Evolutionary conservation across 2,797 vertebrate genomes (phyloP), one percentile per base, ranked within the genome.

Genomic region (Pseudochromis fuscus): DNA sequence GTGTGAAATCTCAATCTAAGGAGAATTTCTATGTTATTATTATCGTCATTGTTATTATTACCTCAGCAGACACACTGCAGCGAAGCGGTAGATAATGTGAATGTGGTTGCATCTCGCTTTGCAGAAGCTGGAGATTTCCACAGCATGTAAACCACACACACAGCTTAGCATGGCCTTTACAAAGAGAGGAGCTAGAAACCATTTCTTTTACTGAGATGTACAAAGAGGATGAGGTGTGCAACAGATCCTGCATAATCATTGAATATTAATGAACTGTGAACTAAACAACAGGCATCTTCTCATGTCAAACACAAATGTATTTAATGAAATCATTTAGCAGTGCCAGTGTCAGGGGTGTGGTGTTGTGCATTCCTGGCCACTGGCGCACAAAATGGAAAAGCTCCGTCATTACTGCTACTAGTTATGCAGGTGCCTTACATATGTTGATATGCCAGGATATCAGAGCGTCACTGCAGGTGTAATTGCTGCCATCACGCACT

Each of bases 121-220:
- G 59, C 8, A 40, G 31, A 72, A 72, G 53, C 49, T 33, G 62
- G 5, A 60, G 46, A 58, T 74, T 79, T 67, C 11, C 16, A 65
- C 55, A 44, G 51, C 49, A 28, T 67, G 38, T 7, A 62, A 60
- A 61, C 9, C 53, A 37, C 12, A 67, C 49, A 66, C 12, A 11
- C 21, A 56, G 50, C 40, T 64, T 56, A 60, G 24, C 12, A 5
- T 56, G 49, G 55, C 16, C 9, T 16, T 31, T 60, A 61, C 50
- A 56, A 48, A 35, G 8, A 62, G 33, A 63, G 63, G 33, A 57
- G 31, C 38, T 30, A 24, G 9, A 49, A n/a, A 7, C 30, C 16
- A 16, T 51, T 55, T 30, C 13, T 37, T 5, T 2, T 1, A 16
- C 23, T 27, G 25, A 28, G 53, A 44, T 21, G 38, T 24, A 35